Evolutionary conservation across 2,888 invertebrate species (phyloP), one percentile per base, ranked within the genome.

Genomic region (Melipona beecheii): DNA sequence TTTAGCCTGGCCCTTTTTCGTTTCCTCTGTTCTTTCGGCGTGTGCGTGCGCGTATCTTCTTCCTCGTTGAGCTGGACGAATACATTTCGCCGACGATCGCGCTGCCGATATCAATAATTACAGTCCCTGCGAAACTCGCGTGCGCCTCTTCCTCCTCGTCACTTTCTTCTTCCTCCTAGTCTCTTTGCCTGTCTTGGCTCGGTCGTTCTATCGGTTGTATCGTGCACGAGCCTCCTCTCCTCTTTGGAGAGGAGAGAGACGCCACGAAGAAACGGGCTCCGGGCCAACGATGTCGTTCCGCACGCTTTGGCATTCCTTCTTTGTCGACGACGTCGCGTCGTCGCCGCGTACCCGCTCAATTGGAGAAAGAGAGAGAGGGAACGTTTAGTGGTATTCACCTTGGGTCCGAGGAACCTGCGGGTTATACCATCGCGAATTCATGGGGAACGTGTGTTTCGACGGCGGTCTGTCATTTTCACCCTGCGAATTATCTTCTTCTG

Each of bases 71-170:
- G 74, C 74, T 80, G 73, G 68, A 76, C 65, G 73, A 78, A 80
- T 81, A 69, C 75, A 71, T 84, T 86, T 77, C 77, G 70, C 81
- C 89, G 79, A 82, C 78, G 86, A 86, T 85, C 83, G 87, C 87
- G 83, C 84, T 85, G 85, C 84, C 85, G 91, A 90, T 91, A 91
- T 83, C 85, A 75, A 82, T 91, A 90, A 91, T 90, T 91, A 89
- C 86, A 89, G 88, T 83, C 81, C 83, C 81, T 83, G 65, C 75
- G 71, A 81, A 66, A 79, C 82, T 86, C 75, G 79, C 83, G 83
- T 84, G 85, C 79, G 74, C 71, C 75, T 80, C 80, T 81, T 78
- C 84, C 78, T 79, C 72, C 70, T 72, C 27, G 73, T 31, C 31
- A 31, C 31, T 24, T 21, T 19, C 6, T n/a, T 50, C 15, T 31